Conservation (phyloP, 2,888 invertebrate genomes). For the Steromphala cineraria region DNA sequence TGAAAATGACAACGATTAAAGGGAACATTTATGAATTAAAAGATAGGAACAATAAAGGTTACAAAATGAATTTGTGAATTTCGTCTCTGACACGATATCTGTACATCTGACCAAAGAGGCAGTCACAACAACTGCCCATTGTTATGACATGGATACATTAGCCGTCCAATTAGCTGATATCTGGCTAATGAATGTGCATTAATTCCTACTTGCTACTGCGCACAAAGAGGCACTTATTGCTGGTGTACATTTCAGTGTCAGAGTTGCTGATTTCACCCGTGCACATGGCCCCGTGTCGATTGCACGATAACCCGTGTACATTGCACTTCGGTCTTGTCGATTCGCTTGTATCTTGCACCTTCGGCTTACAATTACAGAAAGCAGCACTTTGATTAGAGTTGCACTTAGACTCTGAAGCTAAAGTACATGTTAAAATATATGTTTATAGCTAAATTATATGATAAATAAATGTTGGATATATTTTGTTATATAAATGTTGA, state of each 20-base stretch:
- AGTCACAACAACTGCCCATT: background rate
- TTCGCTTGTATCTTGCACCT: too few species aligned
- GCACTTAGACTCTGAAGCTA: too few species aligned
- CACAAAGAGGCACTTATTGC: background rate
- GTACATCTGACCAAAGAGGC: background rate
- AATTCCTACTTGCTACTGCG: background rate
- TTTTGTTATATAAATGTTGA: too few species aligned
- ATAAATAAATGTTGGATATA: too few species aligned
- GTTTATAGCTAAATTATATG: too few species aligned
- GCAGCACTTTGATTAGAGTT: too few species aligned
- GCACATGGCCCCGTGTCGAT: slow-evolving; percentile 2
- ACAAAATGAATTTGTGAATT: too few species aligned
- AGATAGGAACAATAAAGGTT: too few species aligned
- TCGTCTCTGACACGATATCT: background rate
- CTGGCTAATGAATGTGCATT: background rate
- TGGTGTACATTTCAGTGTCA: background rate
- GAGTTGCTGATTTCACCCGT: background rate
- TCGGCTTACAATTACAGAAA: too few species aligned
- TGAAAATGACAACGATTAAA: too few species aligned
- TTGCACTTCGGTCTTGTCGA: background rate
- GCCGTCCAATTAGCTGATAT: background rate
- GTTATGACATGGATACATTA: background rate
- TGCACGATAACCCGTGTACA: background rate
- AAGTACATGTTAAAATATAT: too few species aligned
- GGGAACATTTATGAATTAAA: too few species aligned